Percentiles rank a stretch among this genome's conserved stretches.
These are phyloP conservation scores for Nestor notabilis DNA, from an alignment of 2,113 vertebrate genomes.

Conservation along the genomic window DNA sequence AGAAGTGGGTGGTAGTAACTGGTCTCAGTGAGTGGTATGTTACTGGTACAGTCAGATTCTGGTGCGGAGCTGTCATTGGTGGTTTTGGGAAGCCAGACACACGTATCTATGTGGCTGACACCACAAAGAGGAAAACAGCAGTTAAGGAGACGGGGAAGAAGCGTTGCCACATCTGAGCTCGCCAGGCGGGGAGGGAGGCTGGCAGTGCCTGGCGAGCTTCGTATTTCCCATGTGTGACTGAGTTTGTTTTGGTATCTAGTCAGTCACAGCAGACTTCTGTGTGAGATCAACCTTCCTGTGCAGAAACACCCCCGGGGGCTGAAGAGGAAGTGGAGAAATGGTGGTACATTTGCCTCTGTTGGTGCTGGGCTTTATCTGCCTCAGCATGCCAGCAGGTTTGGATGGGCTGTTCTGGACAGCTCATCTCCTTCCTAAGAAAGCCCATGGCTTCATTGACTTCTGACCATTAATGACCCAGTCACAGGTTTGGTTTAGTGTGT, in stretches of 20 bases:
- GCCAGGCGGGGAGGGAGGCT: fast-evolving
- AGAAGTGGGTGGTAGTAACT: not conserved
- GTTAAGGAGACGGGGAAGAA: not conserved
- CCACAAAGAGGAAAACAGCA: not conserved
- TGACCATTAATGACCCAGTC: not conserved
- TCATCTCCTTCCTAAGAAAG: not conserved
- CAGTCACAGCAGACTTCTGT: not conserved
- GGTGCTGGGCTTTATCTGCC: not conserved
- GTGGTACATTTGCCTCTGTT: not conserved
- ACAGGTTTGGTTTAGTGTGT: not conserved
- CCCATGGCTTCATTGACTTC: not conserved
- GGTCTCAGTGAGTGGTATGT: not conserved
- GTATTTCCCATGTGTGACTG: not conserved
- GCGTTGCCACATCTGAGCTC: fast-evolving
- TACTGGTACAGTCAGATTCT: not conserved
- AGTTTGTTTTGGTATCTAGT: not conserved
- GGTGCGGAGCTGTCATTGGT: not conserved
- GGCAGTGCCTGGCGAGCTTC: not conserved
- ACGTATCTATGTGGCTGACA: not conserved
- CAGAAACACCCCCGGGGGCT: not conserved
- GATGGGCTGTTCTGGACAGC: not conserved
- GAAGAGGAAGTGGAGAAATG: not conserved
- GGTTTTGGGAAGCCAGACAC: not conserved
- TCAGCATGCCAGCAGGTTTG: not conserved
- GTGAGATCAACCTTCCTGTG: not conserved